Conservation (phyloP, 2,797 vertebrate genomes). For the Tokudaia tokunoshimensis region DNA sequence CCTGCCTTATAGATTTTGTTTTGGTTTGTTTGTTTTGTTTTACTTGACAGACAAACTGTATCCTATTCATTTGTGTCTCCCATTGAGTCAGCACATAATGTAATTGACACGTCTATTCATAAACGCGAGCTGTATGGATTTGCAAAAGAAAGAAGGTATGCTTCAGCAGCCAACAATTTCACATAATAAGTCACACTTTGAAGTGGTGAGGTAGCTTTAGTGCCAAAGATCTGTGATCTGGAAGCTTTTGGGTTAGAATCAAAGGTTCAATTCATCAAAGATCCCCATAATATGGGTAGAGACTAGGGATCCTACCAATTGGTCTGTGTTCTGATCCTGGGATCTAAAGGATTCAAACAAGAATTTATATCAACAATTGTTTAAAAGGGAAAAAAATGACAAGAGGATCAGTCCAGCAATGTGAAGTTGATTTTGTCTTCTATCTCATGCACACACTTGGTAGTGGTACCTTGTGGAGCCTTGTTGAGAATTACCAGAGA, state of each 20-base stretch:
- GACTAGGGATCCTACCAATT: neutral
- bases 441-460: neutral
- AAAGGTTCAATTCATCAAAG: constrained; percentile 23
- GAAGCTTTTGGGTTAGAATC: constrained; percentile 24
- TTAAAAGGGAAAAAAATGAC: neutral
- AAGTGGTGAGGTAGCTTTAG: neutral
- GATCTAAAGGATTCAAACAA: neutral
- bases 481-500: neutral
- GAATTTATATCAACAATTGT: neutral
- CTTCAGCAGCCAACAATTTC: neutral
- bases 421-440: neutral
- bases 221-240: neutral
- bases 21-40: neutral
- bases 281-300: neutral
- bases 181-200: neutral
- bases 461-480: neutral
- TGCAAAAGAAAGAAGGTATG: neutral
- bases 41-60: neutral
- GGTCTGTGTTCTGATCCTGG: neutral
- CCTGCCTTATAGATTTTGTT: neutral
- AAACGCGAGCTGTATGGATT: neutral
- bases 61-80: neutral
- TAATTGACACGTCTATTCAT: neutral
- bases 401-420: neutral
- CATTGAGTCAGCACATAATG: neutral